phyloP scores from a whole-genome alignment of 2,888 invertebrate species.

The Cheilosia vernalis region DNA sequence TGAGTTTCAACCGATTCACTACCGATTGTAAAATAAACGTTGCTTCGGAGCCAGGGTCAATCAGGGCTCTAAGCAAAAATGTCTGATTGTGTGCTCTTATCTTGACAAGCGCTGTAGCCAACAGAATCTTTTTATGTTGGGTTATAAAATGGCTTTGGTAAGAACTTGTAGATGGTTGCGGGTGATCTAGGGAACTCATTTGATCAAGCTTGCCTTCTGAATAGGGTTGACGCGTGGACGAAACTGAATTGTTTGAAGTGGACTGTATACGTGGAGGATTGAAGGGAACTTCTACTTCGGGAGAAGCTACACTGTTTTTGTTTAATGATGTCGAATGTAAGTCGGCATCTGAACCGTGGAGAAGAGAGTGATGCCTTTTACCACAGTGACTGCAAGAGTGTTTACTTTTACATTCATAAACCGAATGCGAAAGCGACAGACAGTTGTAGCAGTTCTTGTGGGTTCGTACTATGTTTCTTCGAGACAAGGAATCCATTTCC shows the following conservation, averaged over 20 bases:
- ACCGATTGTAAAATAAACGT: conserved; percentile 18
- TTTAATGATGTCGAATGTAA: background rate
- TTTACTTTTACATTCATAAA: conserved; percentile 35
- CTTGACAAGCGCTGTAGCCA: conserved; percentile 23
- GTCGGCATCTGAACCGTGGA: background rate
- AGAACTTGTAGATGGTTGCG: background rate
- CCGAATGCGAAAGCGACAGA: conserved; percentile 20
- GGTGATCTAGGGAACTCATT: too few relatives aligned
- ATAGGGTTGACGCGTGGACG: background rate
- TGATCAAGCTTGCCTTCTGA: too few relatives aligned
- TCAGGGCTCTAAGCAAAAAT: conserved; percentile 18
- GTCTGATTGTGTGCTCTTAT: conserved; percentile 5
- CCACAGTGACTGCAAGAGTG: conserved; percentile 22
- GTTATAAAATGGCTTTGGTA: conserved; percentile 7
- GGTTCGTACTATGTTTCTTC: conserved; percentile 8
- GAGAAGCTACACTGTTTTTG: background rate
- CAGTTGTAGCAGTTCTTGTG: conserved; percentile 37
- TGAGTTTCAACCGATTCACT: conserved; percentile 14
- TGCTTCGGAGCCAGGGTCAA: conserved; percentile 28
- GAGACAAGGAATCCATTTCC: conserved; percentile 1
- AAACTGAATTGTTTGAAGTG: background rate
- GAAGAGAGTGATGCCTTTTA: conserved; percentile 20
- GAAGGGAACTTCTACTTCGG: background rate
- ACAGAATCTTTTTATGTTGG: conserved; percentile 7
- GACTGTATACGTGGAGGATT: background rate